Evolutionary conservation across 2,113 vertebrate genomes (phyloP).

Genomic region (Nibea coibor): DNA sequence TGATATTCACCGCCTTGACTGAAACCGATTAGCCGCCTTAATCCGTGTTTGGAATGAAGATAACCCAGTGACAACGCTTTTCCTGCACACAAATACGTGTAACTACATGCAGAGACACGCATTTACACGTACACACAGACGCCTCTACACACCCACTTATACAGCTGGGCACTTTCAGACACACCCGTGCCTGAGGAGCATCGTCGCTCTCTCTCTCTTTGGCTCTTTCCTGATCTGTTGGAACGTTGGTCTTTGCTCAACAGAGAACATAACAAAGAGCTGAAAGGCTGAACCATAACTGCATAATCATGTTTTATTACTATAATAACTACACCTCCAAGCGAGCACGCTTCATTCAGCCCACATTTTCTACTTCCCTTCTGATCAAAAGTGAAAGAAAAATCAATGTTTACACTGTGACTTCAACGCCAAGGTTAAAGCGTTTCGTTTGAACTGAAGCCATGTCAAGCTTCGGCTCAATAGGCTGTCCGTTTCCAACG

Average conservation of each 20-base stretch:
- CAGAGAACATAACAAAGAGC: not conserved
- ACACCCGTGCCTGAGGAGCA: conserved; percentile 54
- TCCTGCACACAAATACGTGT: not conserved
- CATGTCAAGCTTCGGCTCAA: conserved; percentile 9
- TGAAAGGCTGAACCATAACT: conserved; percentile 21
- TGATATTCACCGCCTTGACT: not conserved
- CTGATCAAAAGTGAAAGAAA: conserved; percentile 18
- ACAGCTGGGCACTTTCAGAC: conserved; percentile 7
- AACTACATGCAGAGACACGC: not conserved
- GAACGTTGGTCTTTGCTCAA: not conserved
- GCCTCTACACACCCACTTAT: conserved; percentile 21
- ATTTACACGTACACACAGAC: too few relatives aligned
- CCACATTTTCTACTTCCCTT: not conserved
- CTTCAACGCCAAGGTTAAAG: not conserved
- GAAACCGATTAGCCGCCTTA: not conserved
- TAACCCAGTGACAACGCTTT: not conserved
- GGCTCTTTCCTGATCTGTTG: conserved; percentile 23
- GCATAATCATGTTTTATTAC: conserved; percentile 21
- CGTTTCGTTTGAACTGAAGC: conserved; percentile 21
- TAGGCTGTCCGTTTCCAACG: not conserved
- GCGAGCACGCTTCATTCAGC: not conserved
- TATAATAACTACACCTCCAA: conserved; percentile 7
- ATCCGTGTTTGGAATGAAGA: conserved; percentile 26
- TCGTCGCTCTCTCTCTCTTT: conserved; percentile 19
- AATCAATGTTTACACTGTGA: conserved; percentile 21